phyloP scores from a whole-genome alignment of 2,113 vertebrate genomes.

The Cichladusa arquata region DNA sequence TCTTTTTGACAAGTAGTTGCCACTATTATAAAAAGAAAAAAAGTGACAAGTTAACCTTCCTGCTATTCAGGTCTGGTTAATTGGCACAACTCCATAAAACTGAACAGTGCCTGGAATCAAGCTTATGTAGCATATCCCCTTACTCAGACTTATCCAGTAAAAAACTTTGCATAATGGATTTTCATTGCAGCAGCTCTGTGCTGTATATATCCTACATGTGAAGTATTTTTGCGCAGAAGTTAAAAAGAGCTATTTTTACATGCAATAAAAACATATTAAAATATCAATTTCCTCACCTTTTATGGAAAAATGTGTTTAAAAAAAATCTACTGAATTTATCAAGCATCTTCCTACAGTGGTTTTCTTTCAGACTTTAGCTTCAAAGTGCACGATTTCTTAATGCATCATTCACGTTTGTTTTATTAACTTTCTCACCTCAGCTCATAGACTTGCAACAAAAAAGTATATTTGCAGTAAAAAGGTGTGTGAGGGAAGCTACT shows the following conservation, averaged over 20 bases:
- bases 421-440: not conserved
- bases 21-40: not conserved
- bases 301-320: not conserved
- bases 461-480: not conserved
- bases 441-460: not conserved
- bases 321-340: not conserved
- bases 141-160: not conserved
- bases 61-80: not conserved
- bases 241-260: not conserved
- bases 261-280: not conserved
- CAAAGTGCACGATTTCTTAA: not conserved
- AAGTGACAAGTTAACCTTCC: not conserved
- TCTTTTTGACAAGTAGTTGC: not conserved
- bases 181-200: not conserved
- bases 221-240: not conserved
- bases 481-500: not conserved
- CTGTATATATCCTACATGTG: not conserved
- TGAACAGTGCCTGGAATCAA: not conserved
- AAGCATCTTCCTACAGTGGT: not conserved
- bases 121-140: not conserved
- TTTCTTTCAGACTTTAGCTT: not conserved
- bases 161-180: not conserved
- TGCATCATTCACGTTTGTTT: not conserved
- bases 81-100: not conserved
- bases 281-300: not conserved